Conservation (phyloP, 2,113 vertebrate species). For the cat (Felis catus) region F.catus_Fca126_mat1.0 CM031415.1:197631001-197631500, state of each 20-base stretch:
- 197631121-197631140: background rate
- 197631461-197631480: background rate
- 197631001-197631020: slow-evolving; percentile 70
- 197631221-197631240: background rate
- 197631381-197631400: background rate
- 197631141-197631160: background rate
- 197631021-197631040: slow-evolving; percentile 38
- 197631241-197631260: background rate
- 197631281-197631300: background rate
- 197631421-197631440: background rate
- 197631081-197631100: background rate
- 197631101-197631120: background rate
- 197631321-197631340: background rate
- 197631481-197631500: background rate
- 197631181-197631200: background rate
- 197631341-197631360: background rate
- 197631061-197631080: background rate
- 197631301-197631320: background rate
- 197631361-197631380: background rate
- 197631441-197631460: background rate
- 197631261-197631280: background rate
- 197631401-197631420: background rate
- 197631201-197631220: background rate
- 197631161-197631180: background rate
- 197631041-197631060: background rate